phyloP scores from a whole-genome alignment of 2,797 vertebrate species.

The Valencia hispanica region DNA sequence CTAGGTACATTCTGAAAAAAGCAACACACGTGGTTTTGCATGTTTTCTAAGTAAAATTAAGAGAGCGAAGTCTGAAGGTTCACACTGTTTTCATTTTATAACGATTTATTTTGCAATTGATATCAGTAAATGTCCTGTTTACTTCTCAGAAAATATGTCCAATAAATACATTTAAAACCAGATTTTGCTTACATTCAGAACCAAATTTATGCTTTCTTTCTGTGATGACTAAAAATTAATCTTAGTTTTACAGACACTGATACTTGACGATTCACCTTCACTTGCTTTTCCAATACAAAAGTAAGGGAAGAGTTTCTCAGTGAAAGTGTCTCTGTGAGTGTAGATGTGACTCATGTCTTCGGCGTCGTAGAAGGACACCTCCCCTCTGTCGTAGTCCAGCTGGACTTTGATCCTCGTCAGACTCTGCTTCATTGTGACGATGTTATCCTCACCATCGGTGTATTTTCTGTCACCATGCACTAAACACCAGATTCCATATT shows the following conservation, averaged over 20 bases:
- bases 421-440: background rate
- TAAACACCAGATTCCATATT: slow-evolving; percentile 26
- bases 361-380: slow-evolving; percentile 31
- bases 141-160: background rate
- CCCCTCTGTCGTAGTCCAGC: slow-evolving; percentile 30
- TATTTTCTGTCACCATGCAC: accelerated
- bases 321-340: slow-evolving; percentile 22
- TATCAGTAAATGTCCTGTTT: background rate
- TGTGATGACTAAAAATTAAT: background rate
- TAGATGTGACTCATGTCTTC: slow-evolving; percentile 15
- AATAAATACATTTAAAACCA: too few species aligned
- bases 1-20: background rate
- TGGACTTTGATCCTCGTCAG: slow-evolving; percentile 18
- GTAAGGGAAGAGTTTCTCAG: slow-evolving; percentile 25
- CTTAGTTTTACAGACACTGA: background rate
- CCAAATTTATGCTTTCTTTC: background rate
- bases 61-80: background rate
- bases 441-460: background rate
- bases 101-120: background rate
- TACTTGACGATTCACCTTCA: background rate
- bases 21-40: background rate
- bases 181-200: background rate
- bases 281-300: background rate
- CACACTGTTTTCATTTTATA: background rate
- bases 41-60: background rate